These are phyloP conservation scores for Bombus huntii DNA, from an alignment of 1,140 invertebrate genomes.

Conservation along the genomic window DNA sequence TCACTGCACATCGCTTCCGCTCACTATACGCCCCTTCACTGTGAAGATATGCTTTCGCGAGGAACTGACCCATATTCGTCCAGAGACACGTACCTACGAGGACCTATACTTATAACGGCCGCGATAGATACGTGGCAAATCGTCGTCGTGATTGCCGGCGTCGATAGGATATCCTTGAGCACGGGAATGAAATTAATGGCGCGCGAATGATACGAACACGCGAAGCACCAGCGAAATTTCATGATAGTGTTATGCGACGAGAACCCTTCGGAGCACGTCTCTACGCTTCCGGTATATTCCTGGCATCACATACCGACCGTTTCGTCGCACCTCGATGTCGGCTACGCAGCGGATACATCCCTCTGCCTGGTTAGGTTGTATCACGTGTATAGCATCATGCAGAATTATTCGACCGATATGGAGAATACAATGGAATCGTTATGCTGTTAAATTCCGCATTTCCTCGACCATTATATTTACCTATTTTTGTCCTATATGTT, in stretches of 20 bases:
- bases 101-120: neutral
- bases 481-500: neutral
- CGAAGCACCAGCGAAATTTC: slow-evolving; percentile 60
- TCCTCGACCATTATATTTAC: neutral
- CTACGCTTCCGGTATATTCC: slow-evolving; percentile 59
- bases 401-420: slow-evolving; percentile 48
- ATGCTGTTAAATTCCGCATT: neutral
- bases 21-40: neutral
- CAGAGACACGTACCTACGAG: neutral
- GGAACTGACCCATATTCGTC: slow-evolving; percentile 4
- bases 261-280: slow-evolving; percentile 67
- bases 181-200: slow-evolving; percentile 71
- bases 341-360: slow-evolving; percentile 44
- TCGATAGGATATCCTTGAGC: slow-evolving; percentile 68
- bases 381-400: neutral
- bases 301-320: slow-evolving; percentile 68
- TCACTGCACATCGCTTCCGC: neutral
- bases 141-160: slow-evolving; percentile 67
- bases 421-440: slow-evolving; percentile 14
- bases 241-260: slow-evolving; percentile 66
- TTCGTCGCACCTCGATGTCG: slow-evolving; percentile 66
- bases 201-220: slow-evolving; percentile 65
- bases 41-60: neutral
- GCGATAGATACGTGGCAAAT: slow-evolving; percentile 63
- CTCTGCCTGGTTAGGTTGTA: slow-evolving; percentile 31